Evolutionary conservation across 1,140 invertebrate species (phyloP), one percentile per base, ranked within the genome.

Genomic region (Drosophila rhopaloa): DNA sequence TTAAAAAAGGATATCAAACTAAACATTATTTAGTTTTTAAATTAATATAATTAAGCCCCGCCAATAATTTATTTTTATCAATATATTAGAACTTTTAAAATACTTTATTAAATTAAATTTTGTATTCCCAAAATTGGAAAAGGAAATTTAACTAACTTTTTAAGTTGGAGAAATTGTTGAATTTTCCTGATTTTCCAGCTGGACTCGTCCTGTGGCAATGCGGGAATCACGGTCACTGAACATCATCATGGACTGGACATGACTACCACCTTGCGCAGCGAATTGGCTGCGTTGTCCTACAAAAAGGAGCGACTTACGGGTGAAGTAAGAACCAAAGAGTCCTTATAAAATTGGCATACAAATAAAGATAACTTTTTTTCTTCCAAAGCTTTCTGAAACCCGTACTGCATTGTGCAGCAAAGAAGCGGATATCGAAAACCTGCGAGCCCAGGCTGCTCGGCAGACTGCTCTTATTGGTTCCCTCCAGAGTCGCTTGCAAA

Each of bases 391-490:
- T 0, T 63, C 89, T 7, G 92, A 92, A 48, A 54, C 72, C 5
- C 85, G 90, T 43, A 66, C 76, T 8, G 61, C 65, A 0, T 41
- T 92, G 46, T 91, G 80, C 43, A 70, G 79, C 38, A 83, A 82
- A 19, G 92, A 92, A 1, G 55, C 80, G 7, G 92, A 92, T 32
- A 81, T 91, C 41, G 91, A 92, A 75, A 90, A 80, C 53, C 91
- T 97, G 2, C 93, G 96, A 35, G 96, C 97, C 71, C 96, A 97
- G 93, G 94, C 96, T 40, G 96, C 96, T 0, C 93, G 96, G 40
- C 96, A 97, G 91, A 96, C 95, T 81, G 95, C 96, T 0, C 94
- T 97, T 35, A 96, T 97, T 66, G 94, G 94, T 7, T 97, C 96
- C 0, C 93, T 97, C 16, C 95, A 96, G 82, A 96, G 96, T 90